These are phyloP conservation scores for Myodes glareolus DNA, from an alignment of 2,113 vertebrate species.

Conservation along the genomic window DNA sequence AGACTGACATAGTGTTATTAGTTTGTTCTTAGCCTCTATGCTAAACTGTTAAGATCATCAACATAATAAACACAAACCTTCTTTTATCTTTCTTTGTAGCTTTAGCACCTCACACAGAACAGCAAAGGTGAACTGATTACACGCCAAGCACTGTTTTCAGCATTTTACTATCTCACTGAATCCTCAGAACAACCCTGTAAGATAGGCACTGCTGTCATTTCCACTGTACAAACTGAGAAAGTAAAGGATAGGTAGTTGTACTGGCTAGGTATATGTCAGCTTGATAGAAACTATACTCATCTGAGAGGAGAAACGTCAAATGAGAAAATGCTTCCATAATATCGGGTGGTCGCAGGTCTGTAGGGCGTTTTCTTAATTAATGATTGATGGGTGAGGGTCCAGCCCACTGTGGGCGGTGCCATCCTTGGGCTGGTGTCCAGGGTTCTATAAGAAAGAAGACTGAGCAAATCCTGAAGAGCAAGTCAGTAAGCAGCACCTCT, in stretches of 20 bases:
- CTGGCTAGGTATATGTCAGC: not conserved
- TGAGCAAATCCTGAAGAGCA: not conserved
- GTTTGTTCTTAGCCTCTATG: not conserved
- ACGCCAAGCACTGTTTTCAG: not conserved
- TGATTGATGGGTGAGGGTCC: not conserved
- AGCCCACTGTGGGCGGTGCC: too few relatives aligned
- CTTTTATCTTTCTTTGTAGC: not conserved
- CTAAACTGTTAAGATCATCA: slow-evolving; percentile 1
- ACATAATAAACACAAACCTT: not conserved
- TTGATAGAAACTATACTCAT: not conserved
- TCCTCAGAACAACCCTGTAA: not conserved
- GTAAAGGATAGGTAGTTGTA: too few relatives aligned
- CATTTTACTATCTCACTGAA: not conserved
- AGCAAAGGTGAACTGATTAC: not conserved
- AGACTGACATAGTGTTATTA: not conserved
- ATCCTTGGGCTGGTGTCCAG: not conserved
- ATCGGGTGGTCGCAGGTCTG: not conserved
- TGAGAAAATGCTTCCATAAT: not conserved
- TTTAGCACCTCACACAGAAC: not conserved
- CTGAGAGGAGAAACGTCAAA: not conserved
- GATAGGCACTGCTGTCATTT: not conserved
- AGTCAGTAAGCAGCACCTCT: not conserved
- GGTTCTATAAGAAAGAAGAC: not conserved
- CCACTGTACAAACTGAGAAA: not conserved
- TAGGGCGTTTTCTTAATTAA: not conserved